Base-by-base conservation (phyloP, 2,113 vertebrate species). In the Xiphophorus maculatus region DNA sequence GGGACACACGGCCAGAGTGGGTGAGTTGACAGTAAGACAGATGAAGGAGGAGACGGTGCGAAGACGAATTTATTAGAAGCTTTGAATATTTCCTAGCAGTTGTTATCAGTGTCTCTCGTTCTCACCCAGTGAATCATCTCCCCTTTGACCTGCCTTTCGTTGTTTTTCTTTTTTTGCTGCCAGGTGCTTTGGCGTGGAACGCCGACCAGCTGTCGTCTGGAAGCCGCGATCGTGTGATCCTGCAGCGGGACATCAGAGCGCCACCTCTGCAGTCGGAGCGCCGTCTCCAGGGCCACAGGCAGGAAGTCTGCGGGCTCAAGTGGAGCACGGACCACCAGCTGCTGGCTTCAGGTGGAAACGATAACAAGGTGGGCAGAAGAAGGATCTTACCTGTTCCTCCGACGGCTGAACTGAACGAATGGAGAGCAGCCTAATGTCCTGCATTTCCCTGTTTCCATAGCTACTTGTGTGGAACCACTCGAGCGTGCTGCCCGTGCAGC, bases 241-340 rank as follows among this genome's bases (percentile, higher is more conserved):
- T 99, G 4, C 98, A 99, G 91, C 84, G 98, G 42, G 98, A 99
- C 86, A 97, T 98, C 81, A 95, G 98, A 66, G 94, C 97, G 0
- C 98, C 98, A 0, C 97, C 98, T 0, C 88, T 98, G 35, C 98
- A 99, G 93, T 96, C 97, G 0, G 98, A 99, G 87, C 96, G 98
- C 17, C 94, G 97, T 63, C 96, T 99, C 19, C 98, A 99, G 88
- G 98, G 98, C 61, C 98, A 99, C 93, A 92, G 98, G 68, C 98
- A 99, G 92, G 98, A 99, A 90, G 98, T 99, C 61, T 99, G 98
- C 0, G 98, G 98, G 29, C 96, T 99, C 60, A 99, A 99, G 74
- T 99, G 98, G 98, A 99, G 97, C 88, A 99, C 98, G 0, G 98
- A 99, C 93, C 98, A 99, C 87, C 98, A 99, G 88, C 95, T 99